These are phyloP conservation scores for Zaprionus bogoriensis DNA, from an alignment of 2,888 invertebrate species.

Conservation along the genomic window DNA sequence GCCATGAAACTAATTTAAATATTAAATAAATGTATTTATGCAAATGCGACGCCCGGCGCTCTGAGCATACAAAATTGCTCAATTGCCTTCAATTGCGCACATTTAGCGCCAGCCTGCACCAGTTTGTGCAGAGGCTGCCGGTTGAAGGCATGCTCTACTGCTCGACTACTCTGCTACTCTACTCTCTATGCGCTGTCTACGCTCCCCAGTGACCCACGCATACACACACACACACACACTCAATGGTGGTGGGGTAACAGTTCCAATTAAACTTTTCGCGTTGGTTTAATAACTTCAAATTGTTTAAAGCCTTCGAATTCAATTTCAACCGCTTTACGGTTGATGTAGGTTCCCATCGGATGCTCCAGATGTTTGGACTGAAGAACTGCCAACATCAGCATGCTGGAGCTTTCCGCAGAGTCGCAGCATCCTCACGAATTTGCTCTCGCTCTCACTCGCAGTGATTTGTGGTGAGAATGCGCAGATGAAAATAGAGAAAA, in stretches of 20 bases:
- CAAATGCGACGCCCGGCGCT: conserved; percentile 53
- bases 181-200: conserved; percentile 15
- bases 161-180: conserved; percentile 1
- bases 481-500: conserved; percentile 28
- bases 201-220: conserved; percentile 30
- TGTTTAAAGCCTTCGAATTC: conserved; percentile 55
- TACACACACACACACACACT: conserved; percentile 4
- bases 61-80: conserved; percentile 53
- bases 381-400: conserved; percentile 12
- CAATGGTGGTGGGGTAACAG: conserved; percentile 25
- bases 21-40: conserved; percentile 76
- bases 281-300: conserved; percentile 68
- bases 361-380: conserved; percentile 17
- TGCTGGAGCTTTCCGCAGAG: conserved; percentile 51
- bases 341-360: conserved; percentile 42
- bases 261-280: conserved; percentile 74
- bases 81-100: conserved; percentile 72
- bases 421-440: conserved; percentile 11
- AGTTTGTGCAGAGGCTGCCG: not conserved
- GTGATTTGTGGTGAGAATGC: conserved; percentile 61
- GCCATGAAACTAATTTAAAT: conserved; percentile 68
- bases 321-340: conserved; percentile 52
- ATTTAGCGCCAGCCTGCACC: conserved; percentile 53
- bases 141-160: not conserved
- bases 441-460: conserved; percentile 8